Conservation (phyloP, 2,888 invertebrate genomes). For the Scaptomyza caliginosa region DNA sequence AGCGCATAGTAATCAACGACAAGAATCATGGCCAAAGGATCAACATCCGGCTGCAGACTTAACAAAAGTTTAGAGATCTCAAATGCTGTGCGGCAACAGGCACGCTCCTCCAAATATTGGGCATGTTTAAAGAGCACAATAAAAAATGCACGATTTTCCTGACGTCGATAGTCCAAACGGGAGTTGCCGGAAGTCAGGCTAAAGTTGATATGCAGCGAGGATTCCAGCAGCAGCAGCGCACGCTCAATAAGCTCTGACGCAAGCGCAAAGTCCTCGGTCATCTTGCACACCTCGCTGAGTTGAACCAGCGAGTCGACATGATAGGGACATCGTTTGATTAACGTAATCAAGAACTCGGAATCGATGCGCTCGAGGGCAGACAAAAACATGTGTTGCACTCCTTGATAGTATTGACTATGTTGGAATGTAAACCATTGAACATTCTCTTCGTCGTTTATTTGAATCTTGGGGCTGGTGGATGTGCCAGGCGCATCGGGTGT, state of each 20-base stretch:
- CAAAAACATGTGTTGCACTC: slow-evolving; percentile 90
- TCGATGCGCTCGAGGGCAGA: slow-evolving; percentile 91
- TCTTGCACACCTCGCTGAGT: slow-evolving; percentile 90
- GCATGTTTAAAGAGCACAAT: slow-evolving; percentile 93
- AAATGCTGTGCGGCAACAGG: slow-evolving; percentile 93
- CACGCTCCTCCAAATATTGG: slow-evolving; percentile 90
- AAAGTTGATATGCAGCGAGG: slow-evolving; percentile 91
- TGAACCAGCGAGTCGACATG: slow-evolving; percentile 93
- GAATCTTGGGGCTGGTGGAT: slow-evolving; percentile 42
- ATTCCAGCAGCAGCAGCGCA: slow-evolving; percentile 91
- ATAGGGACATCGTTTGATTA: slow-evolving; percentile 90
- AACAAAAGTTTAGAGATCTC: slow-evolving; percentile 94
- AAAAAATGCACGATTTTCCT: slow-evolving; percentile 93
- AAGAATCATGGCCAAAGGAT: slow-evolving; percentile 91
- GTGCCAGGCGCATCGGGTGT: slow-evolving; percentile 63
- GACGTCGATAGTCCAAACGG: slow-evolving; percentile 90
- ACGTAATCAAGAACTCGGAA: slow-evolving; percentile 90
- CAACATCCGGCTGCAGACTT: slow-evolving; percentile 89
- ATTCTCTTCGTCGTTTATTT: slow-evolving; percentile 56
- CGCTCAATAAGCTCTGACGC: slow-evolving; percentile 92
- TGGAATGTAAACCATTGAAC: slow-evolving; percentile 89
- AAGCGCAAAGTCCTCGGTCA: slow-evolving; percentile 91
- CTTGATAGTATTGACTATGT: slow-evolving; percentile 90
- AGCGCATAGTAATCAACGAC: slow-evolving; percentile 93
- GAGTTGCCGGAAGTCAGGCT: slow-evolving; percentile 90